Evolutionary conservation across 1,140 invertebrate genomes (phyloP).

Genomic region (Saxidomus purpurata): DNA sequence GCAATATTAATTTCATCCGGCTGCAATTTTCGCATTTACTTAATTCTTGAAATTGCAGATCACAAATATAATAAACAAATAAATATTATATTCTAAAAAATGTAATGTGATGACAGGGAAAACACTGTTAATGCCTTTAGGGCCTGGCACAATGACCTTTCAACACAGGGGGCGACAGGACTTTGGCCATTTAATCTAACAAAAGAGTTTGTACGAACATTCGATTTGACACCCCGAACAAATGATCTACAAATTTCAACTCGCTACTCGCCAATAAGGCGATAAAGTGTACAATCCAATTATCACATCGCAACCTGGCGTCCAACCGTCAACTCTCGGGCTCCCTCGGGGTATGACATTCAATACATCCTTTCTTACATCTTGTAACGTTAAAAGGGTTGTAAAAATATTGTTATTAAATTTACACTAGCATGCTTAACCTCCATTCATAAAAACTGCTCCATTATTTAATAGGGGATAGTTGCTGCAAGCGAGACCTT

Average conservation of each 20-base stretch:
- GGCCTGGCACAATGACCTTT: not conserved
- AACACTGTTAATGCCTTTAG: not conserved
- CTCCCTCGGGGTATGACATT: not conserved
- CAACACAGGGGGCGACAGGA: not conserved
- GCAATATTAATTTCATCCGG: not conserved
- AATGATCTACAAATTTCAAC: conserved; percentile 39
- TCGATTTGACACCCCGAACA: conserved; percentile 14
- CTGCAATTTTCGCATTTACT: not conserved
- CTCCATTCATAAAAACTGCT: not conserved
- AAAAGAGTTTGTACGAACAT: not conserved
- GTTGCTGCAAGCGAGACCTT: not conserved
- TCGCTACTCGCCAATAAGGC: not conserved
- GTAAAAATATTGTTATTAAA: conserved; percentile 46
- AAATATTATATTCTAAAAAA: not conserved
- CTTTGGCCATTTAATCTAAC: conserved; percentile 10
- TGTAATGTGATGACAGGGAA: not conserved
- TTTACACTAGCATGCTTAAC: conserved; percentile 7
- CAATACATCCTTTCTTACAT: not conserved
- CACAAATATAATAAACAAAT: not conserved
- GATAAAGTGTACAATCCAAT: conserved; percentile 41
- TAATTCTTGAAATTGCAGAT: too few relatives aligned
- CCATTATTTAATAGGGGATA: not conserved
- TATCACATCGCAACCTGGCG: not conserved
- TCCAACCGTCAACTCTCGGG: not conserved
- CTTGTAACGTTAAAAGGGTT: not conserved